Conservation (phyloP, 2,888 invertebrate genomes). For the Malacosoma neustria region DNA sequence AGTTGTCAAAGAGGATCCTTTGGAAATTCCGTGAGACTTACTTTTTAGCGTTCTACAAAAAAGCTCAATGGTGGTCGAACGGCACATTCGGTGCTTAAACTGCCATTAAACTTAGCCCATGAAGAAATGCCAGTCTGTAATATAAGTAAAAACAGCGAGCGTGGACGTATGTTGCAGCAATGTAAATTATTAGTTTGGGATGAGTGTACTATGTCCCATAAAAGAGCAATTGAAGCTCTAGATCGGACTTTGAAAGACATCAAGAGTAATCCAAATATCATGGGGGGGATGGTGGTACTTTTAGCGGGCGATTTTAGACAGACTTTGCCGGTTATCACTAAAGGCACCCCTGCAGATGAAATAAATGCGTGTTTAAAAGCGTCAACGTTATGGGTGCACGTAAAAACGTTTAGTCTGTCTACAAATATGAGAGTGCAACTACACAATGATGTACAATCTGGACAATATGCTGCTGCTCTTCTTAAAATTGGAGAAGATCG, state of each 20-base stretch:
- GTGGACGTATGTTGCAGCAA: conserved; percentile 3
- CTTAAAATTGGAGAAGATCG: not conserved
- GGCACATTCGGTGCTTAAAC: not conserved
- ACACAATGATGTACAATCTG: not conserved
- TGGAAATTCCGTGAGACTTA: too few species aligned
- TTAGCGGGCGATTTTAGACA: not conserved
- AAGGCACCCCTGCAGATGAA: conserved; percentile 20
- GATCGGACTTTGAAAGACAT: not conserved
- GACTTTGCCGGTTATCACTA: conserved; percentile 11
- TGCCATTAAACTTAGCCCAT: conserved; percentile 8
- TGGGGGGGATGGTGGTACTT: not conserved
- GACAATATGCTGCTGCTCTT: not conserved
- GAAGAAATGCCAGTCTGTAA: conserved; percentile 15
- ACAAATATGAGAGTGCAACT: conserved; percentile 7
- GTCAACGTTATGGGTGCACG: conserved; percentile 12
- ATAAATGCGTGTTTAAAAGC: conserved; percentile 19
- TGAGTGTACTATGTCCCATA: not conserved
- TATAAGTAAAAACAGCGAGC: conserved; percentile 13
- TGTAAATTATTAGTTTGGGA: not conserved
- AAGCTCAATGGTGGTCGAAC: conserved; percentile 4
- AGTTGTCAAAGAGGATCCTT: too few species aligned
- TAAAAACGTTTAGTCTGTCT: conserved; percentile 17
- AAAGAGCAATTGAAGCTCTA: not conserved
- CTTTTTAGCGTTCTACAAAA: too few species aligned
- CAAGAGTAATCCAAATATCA: not conserved